These are phyloP conservation scores for Trilocha varians DNA, from an alignment of 2,888 invertebrate species.

Conservation along the genomic window DNA sequence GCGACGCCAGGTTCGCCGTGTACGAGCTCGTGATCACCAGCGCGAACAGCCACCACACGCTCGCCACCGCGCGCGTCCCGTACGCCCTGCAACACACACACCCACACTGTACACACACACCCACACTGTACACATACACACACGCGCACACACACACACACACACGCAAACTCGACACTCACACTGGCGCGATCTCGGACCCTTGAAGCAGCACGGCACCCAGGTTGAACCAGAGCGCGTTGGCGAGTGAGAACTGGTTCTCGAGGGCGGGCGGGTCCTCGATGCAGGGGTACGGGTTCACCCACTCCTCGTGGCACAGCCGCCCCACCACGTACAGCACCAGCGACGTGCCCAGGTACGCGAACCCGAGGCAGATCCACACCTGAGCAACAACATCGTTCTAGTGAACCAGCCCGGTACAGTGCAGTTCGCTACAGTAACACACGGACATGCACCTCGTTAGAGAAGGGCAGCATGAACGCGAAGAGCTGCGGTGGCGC, in stretches of 20 bases:
- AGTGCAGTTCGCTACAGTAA: no score
- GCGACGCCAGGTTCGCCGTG: constrained; percentile 93
- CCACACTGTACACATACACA: constrained; percentile 87
- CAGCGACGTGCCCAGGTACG: constrained; percentile 85
- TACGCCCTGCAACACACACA: constrained; percentile 76
- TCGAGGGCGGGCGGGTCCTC: constrained; percentile 86
- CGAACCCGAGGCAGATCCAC: constrained; percentile 88
- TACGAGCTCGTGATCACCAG: constrained; percentile 90
- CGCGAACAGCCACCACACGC: constrained; percentile 92
- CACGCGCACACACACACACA: neutral
- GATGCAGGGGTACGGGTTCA: constrained; percentile 89
- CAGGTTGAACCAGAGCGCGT: constrained; percentile 92
- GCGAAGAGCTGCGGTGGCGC: constrained; percentile 91
- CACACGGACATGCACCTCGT: no score
- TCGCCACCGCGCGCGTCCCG: constrained; percentile 89
- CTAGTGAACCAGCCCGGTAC: no score
- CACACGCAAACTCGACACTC: constrained; percentile 55
- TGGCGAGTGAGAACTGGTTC: constrained; percentile 88
- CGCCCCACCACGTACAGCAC: constrained; percentile 86
- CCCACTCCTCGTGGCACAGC: constrained; percentile 90
- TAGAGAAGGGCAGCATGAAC: constrained; percentile 91
- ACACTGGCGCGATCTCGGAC: constrained; percentile 90
- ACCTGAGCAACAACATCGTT: constrained; percentile 59
- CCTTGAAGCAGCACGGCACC: constrained; percentile 91
- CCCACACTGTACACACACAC: constrained; percentile 67